Percentiles rank a stretch among this genome's conserved stretches.
phyloP scores from a whole-genome alignment of 37 sponge, comb jelly and placozoan species.

The Theonella swinhoei region DNA sequence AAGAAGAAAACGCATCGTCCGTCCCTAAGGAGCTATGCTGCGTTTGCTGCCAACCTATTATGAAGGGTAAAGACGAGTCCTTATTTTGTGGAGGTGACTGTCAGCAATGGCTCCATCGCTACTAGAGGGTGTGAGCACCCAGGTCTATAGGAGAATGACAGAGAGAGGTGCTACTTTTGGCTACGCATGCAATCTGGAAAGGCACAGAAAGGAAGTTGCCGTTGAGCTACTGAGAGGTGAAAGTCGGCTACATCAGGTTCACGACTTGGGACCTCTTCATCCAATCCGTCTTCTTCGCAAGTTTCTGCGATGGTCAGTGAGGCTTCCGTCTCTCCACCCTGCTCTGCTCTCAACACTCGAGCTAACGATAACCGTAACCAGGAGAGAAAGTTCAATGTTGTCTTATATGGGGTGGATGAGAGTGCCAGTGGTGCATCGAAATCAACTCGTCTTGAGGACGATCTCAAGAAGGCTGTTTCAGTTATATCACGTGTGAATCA shows the following conservation, averaged over 20 bases:
- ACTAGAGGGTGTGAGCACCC: not conserved
- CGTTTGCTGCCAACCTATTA: not conserved
- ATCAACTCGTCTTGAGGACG: not conserved
- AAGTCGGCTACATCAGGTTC: not conserved
- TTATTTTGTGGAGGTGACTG: not conserved
- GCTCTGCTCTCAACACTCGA: not conserved
- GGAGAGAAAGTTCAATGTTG: not conserved
- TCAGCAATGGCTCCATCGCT: not conserved
- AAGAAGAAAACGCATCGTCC: not conserved
- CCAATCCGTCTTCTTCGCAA: not conserved
- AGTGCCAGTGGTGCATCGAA: not conserved
- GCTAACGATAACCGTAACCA: not conserved
- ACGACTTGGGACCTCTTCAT: not conserved
- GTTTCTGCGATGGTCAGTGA: not conserved
- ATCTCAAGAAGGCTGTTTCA: not conserved
- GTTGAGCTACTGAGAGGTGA: not conserved
- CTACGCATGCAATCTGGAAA: not conserved
- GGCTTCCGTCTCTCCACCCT: not conserved
- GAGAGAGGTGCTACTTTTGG: not conserved
- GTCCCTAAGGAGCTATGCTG: not conserved
- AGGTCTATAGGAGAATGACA: not conserved
- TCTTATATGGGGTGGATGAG: not conserved
- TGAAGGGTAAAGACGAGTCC: not conserved
- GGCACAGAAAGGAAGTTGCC: not conserved
- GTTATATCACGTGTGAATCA: not conserved